Percentiles rank a stretch among this genome's conserved stretches.
Conservation (phyloP, 2,888 invertebrate species). For the Eupithecia pulchellata region DNA sequence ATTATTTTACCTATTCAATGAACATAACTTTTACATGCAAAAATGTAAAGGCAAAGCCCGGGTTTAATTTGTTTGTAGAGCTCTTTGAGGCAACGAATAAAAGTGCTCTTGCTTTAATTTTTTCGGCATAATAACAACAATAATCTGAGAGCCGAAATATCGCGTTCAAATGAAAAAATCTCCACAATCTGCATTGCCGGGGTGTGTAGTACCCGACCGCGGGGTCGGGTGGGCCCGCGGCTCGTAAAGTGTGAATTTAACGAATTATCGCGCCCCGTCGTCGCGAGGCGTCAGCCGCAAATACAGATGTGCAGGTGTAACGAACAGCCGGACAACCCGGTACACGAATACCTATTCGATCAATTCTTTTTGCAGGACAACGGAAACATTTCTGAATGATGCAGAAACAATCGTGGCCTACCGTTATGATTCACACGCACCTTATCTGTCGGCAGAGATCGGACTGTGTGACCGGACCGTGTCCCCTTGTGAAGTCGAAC, state of each 20-base stretch:
- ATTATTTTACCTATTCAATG: conserved; percentile 1
- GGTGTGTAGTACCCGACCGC: conserved; percentile 14
- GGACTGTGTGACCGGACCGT: too few species aligned
- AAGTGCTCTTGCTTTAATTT: conserved; percentile 34
- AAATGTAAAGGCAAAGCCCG: conserved; percentile 14
- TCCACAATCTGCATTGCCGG: conserved; percentile 38
- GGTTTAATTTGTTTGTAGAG: conserved; percentile 24
- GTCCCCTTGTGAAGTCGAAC: too few species aligned
- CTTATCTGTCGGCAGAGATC: too few species aligned
- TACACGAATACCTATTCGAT: neutral
- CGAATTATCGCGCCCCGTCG: conserved; percentile 41
- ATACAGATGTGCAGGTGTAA: conserved; percentile 17
- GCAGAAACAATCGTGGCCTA: too few species aligned
- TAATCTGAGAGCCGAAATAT: conserved; percentile 42
- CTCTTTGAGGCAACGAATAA: conserved; percentile 26
- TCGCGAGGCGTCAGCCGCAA: conserved; percentile 31
- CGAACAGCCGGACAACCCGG: conserved; percentile 1
- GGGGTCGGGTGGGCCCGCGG: conserved; percentile 31
- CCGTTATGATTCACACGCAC: too few species aligned
- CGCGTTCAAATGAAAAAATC: conserved; percentile 45
- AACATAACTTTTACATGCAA: conserved; percentile 6
- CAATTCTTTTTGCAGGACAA: neutral
- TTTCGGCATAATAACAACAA: conserved; percentile 23
- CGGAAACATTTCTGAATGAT: neutral
- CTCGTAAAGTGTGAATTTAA: conserved; percentile 45